Percentiles rank a stretch among this genome's conserved stretches.
Conservation (phyloP, 2,113 vertebrate genomes). For the Camarhynchus parvulus region DNA sequence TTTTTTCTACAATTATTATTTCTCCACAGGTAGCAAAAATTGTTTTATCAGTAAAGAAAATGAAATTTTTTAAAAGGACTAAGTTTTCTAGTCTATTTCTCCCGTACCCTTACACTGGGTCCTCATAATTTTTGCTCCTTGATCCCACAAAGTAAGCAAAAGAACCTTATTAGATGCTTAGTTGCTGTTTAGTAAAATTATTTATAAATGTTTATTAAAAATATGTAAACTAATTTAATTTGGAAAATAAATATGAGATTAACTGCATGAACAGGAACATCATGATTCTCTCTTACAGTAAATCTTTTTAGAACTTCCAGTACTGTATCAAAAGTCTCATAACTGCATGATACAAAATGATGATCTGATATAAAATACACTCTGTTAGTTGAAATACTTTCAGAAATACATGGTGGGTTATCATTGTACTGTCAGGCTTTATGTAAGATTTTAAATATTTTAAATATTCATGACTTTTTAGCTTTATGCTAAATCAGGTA, state of each 20-base stretch:
- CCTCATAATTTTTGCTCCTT: not conserved
- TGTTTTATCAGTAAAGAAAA: not conserved
- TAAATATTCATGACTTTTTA: not conserved
- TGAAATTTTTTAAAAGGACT: not conserved
- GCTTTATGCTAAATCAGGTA: not conserved
- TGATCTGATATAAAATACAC: not conserved
- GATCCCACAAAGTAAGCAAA: not conserved
- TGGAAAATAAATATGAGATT: not conserved
- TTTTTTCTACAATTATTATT: not conserved
- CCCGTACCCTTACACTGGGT: accelerated
- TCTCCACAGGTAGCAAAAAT: not conserved
- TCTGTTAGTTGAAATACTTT: not conserved
- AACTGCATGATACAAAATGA: not conserved
- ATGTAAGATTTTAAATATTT: not conserved
- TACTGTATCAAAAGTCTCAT: not conserved
- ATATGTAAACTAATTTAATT: not conserved
- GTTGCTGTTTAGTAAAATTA: not conserved
- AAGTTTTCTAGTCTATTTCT: not conserved
- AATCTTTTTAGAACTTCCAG: not conserved
- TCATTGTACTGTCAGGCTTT: not conserved
- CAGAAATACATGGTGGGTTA: not conserved
- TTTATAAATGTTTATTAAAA: not conserved
- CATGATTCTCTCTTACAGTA: not conserved
- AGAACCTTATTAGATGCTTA: not conserved
- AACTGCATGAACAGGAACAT: not conserved